Evolutionary conservation across 2,797 vertebrate species (phyloP), one percentile per base, ranked within the genome.

Genomic region (Myiotriccus ornatus): DNA sequence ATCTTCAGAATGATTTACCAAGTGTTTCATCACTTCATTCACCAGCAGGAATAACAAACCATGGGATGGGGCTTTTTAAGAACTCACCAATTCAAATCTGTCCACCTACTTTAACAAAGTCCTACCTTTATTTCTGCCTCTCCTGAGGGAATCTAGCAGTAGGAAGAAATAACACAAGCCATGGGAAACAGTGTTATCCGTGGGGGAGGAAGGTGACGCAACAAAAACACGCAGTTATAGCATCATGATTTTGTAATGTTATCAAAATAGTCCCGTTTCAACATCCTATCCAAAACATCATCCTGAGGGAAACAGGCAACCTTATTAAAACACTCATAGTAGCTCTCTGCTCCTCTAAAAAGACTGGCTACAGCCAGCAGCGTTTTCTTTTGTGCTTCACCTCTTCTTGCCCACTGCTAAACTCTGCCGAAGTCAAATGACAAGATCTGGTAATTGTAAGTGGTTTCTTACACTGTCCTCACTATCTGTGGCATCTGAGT

Each of bases 401-500:
- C 49, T 73, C 70, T 76, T 69, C 67, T 74, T 73, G 50, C 64
- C 19, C 25, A 27, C 69, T 57, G 77, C 59, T 77, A 57, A 64
- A 24, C 39, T 28, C 18, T n/a, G 50, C 35, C 44, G 14, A 46
- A 84, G 78, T 63, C 46, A 79, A 94, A 53, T 25, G 67, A 90
- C 70, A 93, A 95, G 80, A 63, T 76, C 32, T 93, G 77, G 67
- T 62, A 90, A 73, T 32, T 76, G 43, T 10, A 94, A 73, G 67
- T 92, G 70, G 67, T 75, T 96, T 94, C 64, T 73, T 77, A 74
- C 71, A 63, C 52, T 67, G 62, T 82, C 81, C 88, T 95, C 81
- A 84, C 90, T 94, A 95, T 95, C 95, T 94, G 78, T 94, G 90
- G 93, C 91, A 96, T 93, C 88, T 74, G 77, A 76, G 35, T 16